Evolutionary conservation across 2,888 invertebrate species (phyloP), one percentile per base, ranked within the genome.

Genomic region (Xylota segnis): DNA sequence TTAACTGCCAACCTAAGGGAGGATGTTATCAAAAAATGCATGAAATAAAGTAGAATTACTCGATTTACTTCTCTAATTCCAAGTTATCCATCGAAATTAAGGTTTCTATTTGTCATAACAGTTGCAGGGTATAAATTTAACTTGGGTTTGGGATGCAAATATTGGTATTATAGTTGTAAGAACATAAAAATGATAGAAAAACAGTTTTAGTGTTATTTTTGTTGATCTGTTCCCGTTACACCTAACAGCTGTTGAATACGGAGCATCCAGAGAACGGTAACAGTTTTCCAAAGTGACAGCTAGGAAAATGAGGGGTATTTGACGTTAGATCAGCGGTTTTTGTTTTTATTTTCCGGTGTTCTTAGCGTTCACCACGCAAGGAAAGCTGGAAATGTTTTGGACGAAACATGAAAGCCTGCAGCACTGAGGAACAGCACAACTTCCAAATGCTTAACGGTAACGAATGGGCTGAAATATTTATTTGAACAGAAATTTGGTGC

Each of bases 1-100:
- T 82, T 61, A 5, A 86, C 45, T 16, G 86, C 86, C 43, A 86
- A 77, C 7, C 86, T 86, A 14, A 70, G 66, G 12, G 2, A 1
- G 6, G 10, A 16, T 29, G 10, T 4, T 7, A 10, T 75, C 12
- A 32, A 5, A 0, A 2, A 16, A 9, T 9, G 27, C 4, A 0
- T 23, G 34, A 14, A 40, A 10, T 4, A 43, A 7, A 12, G 1
- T 14, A 12, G 12, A n/a, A 0, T n/a, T 12, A n/a, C 5, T n/a
- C 5, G 0, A 14, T 9, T 58, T 63, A 78, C 70, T 45, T 71
- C 63, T 78, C 70, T 45, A 78, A 45, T 34, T 63, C 32, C 0
- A 32, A 43, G 14, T 52, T 59, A 18, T 65, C 75, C 75, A 76
- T 74, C 10, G 37, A 40, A 18, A 43, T 2, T 12, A 16, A 9